phyloP scores from a whole-genome alignment of 2,113 vertebrate species.

The Psephotus haematonotus region DNA sequence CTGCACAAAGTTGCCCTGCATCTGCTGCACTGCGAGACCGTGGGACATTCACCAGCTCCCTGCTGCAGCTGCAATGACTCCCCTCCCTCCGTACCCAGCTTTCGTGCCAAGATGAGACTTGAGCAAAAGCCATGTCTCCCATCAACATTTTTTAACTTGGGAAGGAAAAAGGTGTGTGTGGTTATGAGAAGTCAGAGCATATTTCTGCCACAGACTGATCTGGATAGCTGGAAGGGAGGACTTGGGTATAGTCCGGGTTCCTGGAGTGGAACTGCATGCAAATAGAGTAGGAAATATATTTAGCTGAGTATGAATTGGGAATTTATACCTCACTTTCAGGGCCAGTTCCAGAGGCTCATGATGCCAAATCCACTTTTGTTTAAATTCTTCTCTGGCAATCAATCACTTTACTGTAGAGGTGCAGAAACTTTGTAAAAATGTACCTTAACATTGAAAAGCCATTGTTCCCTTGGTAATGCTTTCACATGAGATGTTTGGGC shows the following conservation, averaged over 20 bases:
- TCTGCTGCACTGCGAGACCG: rapidly evolving
- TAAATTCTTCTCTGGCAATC: neutral
- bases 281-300: neutral
- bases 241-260: neutral
- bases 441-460: neutral
- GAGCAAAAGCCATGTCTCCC: neutral
- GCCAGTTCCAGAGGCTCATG: neutral
- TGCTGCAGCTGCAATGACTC: neutral
- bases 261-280: neutral
- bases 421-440: neutral
- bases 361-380: neutral
- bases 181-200: neutral
- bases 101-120: neutral
- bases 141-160: neutral
- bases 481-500: neutral
- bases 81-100: neutral
- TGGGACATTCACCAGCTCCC: neutral
- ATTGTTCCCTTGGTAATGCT: neutral
- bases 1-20: neutral
- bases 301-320: neutral
- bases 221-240: neutral
- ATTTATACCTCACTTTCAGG: neutral
- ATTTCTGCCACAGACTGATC: neutral
- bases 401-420: neutral
- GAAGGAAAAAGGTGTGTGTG: neutral